phyloP scores from a whole-genome alignment of 2,888 invertebrate species.

The Helobdella robusta region DNA sequence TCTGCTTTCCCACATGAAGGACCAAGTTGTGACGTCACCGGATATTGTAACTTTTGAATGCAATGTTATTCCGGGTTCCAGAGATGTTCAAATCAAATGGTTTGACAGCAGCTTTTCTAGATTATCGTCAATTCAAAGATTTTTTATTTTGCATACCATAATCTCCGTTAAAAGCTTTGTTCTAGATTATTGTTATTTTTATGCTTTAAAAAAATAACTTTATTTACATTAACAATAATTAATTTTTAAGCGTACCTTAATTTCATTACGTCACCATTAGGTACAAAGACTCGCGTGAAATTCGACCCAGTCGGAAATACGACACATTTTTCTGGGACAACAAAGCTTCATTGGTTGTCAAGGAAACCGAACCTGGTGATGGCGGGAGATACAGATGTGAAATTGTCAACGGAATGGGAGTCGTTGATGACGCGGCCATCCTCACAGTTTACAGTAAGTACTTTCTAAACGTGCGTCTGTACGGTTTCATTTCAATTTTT shows the following conservation, averaged over 20 bases:
- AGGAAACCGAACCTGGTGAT: slow-evolving; percentile 42
- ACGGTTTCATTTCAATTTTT: not conserved
- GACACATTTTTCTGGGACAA: slow-evolving; percentile 82
- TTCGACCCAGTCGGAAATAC: slow-evolving; percentile 57
- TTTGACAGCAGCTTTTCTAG: slow-evolving; percentile 19
- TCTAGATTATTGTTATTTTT: not conserved
- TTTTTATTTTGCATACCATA: not conserved
- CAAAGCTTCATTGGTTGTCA: slow-evolving; percentile 53
- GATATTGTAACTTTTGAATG: slow-evolving; percentile 36
- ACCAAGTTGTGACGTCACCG: slow-evolving; percentile 35
- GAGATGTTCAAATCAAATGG: slow-evolving; percentile 36
- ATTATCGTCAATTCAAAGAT: not conserved
- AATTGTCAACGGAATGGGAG: slow-evolving; percentile 33
- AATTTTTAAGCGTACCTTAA: not conserved
- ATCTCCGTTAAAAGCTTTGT: not conserved
- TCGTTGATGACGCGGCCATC: slow-evolving; percentile 30
- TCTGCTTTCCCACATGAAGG: slow-evolving; percentile 31
- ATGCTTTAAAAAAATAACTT: no score
- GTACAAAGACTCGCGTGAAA: slow-evolving; percentile 45
- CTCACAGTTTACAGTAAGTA: slow-evolving; percentile 35
- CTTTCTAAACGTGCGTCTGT: not conserved
- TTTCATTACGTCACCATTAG: slow-evolving; percentile 32
- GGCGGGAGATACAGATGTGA: slow-evolving; percentile 34
- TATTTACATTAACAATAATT: no score
- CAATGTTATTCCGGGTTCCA: slow-evolving; percentile 33